Base-by-base conservation (phyloP, 2,888 invertebrate species). In the Carabus problematicus region DNA sequence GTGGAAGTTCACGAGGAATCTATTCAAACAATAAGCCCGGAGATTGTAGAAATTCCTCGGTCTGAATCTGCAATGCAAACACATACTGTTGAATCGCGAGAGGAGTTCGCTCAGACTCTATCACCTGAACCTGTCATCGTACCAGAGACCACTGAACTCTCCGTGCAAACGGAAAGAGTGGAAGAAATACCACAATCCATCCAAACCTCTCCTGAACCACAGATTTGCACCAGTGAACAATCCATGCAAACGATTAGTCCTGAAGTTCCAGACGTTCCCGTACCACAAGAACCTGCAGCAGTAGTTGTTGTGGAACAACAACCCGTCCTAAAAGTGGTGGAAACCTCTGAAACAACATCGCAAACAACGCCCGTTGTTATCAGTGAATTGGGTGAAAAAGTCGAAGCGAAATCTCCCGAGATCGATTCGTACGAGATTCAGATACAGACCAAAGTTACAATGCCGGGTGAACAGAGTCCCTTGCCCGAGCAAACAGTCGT, bases 341-440 rank as follows among this genome's bases (percentile, higher is more conserved):
- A 73, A 74, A 82, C 80, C 73, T 72, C 78, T 75, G 81, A 85
- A 78, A 72, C 79, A 12, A 72, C 81, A 52, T 80, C 84, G 73
- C 84, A 89, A 80, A 90, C 91, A 11, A 86, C 87, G 29, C 88
- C 91, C 1, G 84, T 87, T 72, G 79, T 84, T 12, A 81, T 84
- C 8, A 80, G 82, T 42, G 86, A 87, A 61, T 84, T 84, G 72
- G 83, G 83, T 43, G 75, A 75, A 56, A 70, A 72, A 73, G 84
- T 84, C 0, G 81, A 84, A 64, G 84, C 85, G 1, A 83, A 83
- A 47, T 73, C 74, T 3, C 70, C 74, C 56, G 86, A 85, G 71
- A n/a, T 42, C 40, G 86, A 85, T 72, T 84, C 85, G 11, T 88
- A 85, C 73, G 88, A 88, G 82, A 83, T 88, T n/a, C 85, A 87